Evolutionary conservation across 2,888 invertebrate species (phyloP), one percentile per base, ranked within the genome.

Genomic region (Agrypnus murinus): DNA sequence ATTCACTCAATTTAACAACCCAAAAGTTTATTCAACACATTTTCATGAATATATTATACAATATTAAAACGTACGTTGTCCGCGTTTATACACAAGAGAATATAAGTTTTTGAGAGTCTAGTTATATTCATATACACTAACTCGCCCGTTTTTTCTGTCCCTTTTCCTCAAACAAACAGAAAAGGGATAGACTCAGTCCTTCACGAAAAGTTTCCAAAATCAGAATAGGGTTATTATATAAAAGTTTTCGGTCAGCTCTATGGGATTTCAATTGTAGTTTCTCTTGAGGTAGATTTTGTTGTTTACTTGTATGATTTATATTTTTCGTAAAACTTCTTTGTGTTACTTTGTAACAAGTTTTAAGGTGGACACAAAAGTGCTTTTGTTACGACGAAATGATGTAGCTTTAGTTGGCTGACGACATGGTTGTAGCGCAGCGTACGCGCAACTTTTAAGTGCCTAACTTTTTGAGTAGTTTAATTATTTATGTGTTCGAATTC

Each of bases 241-340:
- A 60, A 70, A 65, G 38, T 70, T 60, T 64, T 48, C 43, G 59
- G 50, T 12, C 58, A 32, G 15, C 63, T 66, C 50, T 45, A 60
- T 59, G 62, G 57, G 48, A 25, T 17, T 60, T 65, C 65, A 60
- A 65, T 60, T 69, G 57, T 70, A 48, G 57, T 57, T 65, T 48
- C 36, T 38, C 31, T 25, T 25, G 65, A 46, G 31, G 59, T 64
- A n/a, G 25, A 45, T 60, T 50, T 58, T 58, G 59, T 34, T 65
- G 69, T 70, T 70, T 70, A 50, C 65, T 32, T n/a, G 45, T 62
- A 62, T 70, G 69, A 70, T 70, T 70, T 70, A 70, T 70, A 65
- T 57, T 25, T 25, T 25, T 59, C 25, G 50, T 19, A 12, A 46
- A 32, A 36, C 59, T 40, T 57, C 25, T 48, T 50, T 59, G 59